Evolutionary conservation across 2,113 vertebrate genomes (phyloP).

Genomic region (Myrmecobius fasciatus): DNA sequence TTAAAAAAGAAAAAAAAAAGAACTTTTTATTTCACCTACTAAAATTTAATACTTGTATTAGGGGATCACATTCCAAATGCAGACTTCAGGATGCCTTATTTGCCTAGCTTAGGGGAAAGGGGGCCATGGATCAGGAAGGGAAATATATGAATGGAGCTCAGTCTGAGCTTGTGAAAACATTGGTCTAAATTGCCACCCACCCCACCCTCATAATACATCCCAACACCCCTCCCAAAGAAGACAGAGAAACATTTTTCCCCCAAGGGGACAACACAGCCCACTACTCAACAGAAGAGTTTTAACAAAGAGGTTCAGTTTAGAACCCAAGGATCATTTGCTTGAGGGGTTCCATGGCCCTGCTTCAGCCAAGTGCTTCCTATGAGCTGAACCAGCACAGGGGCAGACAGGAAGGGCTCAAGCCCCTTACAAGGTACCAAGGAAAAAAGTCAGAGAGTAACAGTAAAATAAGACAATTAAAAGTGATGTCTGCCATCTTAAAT

Average conservation of each 20-base stretch:
- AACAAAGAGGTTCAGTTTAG: constrained; percentile 72
- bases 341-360: constrained; percentile 25
- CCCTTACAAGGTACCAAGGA: neutral
- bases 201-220: constrained; percentile 46
- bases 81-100: constrained; percentile 41
- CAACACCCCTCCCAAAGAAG: constrained; percentile 30
- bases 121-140: neutral
- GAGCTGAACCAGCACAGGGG: neutral
- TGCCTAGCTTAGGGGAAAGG: neutral
- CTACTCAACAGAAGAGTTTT: constrained; percentile 60
- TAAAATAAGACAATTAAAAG: neutral
- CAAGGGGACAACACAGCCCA: constrained; percentile 64
- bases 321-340: constrained; percentile 56
- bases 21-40: constrained; percentile 72
- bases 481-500: neutral
- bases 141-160: constrained; percentile 75
- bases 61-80: constrained; percentile 61
- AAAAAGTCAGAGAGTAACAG: neutral
- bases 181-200: constrained; percentile 46
- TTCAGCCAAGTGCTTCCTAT: constrained; percentile 42
- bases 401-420: neutral
- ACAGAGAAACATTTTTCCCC: constrained; percentile 76
- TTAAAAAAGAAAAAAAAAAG: constrained; percentile 20
- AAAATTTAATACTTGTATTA: constrained; percentile 46
- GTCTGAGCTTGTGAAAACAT: constrained; percentile 74